These are phyloP conservation scores for Pungitius pungitius DNA, from an alignment of 2,113 vertebrate species.

Conservation along the genomic window DNA sequence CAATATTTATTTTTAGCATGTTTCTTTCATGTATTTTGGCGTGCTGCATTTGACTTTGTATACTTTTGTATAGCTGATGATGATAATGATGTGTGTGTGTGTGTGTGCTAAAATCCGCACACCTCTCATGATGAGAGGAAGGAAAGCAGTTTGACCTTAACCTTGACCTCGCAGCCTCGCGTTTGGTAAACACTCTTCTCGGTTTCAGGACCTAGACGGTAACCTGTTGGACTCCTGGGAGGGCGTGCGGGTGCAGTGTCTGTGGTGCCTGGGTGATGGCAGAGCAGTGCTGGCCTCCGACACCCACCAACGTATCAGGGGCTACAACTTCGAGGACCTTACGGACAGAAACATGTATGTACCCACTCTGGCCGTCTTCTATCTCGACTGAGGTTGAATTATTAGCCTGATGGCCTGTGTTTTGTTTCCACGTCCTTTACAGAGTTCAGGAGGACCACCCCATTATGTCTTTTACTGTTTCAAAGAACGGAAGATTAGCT, in stretches of 20 bases:
- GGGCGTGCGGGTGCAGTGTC: slow-evolving; percentile 97
- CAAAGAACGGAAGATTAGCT: slow-evolving; percentile 99
- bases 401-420: slow-evolving; percentile 8
- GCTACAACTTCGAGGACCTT: slow-evolving; percentile 99
- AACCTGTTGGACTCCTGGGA: slow-evolving; percentile 99
- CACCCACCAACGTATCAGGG: slow-evolving; percentile 97
- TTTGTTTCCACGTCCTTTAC: slow-evolving; percentile 42
- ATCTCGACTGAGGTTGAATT: not conserved
- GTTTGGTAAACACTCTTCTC: not conserved
- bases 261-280: slow-evolving; percentile 96
- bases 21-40: not conserved
- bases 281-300: slow-evolving; percentile 97
- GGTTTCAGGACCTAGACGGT: slow-evolving; percentile 92
- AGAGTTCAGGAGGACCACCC: slow-evolving; percentile 99
- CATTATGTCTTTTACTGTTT: slow-evolving; percentile 99
- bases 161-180: too few species aligned
- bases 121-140: too few species aligned
- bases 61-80: not conserved
- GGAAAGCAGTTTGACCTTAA: not conserved
- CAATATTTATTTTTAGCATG: not conserved
- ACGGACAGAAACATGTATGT: slow-evolving; percentile 98
- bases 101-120: not conserved
- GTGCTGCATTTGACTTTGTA: not conserved
- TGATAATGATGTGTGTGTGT: not conserved
- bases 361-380: not conserved